These are phyloP conservation scores for Cyrtonyx montezumae DNA, from an alignment of 2,113 vertebrate species.

Conservation along the genomic window DNA sequence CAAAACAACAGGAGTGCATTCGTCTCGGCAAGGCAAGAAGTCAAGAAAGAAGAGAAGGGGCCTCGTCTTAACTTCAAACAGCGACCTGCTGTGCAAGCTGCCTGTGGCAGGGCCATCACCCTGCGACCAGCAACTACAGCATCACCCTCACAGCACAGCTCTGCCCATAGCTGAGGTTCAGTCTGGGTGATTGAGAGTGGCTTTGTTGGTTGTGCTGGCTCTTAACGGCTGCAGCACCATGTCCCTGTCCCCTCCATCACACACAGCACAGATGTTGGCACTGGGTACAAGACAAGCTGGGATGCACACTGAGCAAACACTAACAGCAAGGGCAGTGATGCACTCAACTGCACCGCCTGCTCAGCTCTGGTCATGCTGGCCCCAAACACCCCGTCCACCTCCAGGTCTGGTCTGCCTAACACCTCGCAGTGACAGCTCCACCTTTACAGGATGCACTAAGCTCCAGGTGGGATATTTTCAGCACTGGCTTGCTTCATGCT, in stretches of 20 bases:
- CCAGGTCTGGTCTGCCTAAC: not conserved
- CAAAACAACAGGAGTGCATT: not conserved
- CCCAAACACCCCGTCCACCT: not conserved
- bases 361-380: not conserved
- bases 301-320: not conserved
- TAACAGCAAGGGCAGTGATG: not conserved
- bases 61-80: not conserved
- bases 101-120: rapidly evolving
- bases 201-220: too few species aligned
- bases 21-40: not conserved
- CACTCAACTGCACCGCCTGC: not conserved
- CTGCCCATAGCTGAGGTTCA: not conserved
- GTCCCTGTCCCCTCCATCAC: not conserved
- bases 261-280: not conserved
- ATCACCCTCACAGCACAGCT: not conserved
- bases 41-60: not conserved
- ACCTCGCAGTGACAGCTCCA: not conserved
- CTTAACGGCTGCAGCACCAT: not conserved
- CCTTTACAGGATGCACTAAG: not conserved
- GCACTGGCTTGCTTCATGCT: not conserved
- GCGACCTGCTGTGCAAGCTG: not conserved
- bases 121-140: rapidly evolving
- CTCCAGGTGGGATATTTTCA: not conserved
- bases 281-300: rapidly evolving
- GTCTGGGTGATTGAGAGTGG: too few species aligned